phyloP scores from a whole-genome alignment of 2,797 vertebrate species.

The Malurus splendens region DNA sequence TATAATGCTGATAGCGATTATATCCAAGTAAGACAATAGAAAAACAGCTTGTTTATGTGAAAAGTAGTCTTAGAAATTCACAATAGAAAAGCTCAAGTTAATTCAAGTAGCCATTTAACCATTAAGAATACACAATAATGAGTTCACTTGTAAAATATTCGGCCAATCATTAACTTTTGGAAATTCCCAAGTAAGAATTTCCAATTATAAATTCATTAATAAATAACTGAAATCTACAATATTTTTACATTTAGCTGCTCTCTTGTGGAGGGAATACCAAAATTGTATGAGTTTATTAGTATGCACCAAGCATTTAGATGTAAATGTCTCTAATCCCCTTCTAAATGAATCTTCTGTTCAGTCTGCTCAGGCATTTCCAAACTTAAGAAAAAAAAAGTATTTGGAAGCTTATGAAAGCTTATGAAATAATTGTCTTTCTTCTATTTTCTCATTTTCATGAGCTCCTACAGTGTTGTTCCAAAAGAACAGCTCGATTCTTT shows the following conservation, averaged over 20 bases:
- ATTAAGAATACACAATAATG: background rate
- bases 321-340: slow-evolving; percentile 36
- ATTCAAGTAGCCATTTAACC: background rate
- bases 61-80: background rate
- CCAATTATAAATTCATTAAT: background rate
- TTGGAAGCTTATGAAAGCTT: background rate
- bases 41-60: background rate
- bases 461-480: background rate
- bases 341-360: slow-evolving; percentile 54
- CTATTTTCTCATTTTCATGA: background rate
- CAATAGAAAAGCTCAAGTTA: background rate
- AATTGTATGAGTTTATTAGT: slow-evolving; percentile 23
- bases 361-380: slow-evolving; percentile 6
- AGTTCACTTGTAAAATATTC: background rate
- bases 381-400: slow-evolving; percentile 11
- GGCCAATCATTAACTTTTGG: background rate
- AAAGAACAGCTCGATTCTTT: background rate
- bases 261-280: background rate
- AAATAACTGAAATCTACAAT: background rate
- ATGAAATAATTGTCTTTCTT: background rate
- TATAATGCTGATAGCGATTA: background rate
- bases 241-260: background rate
- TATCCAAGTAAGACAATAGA: background rate
- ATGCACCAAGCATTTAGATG: slow-evolving; percentile 27
- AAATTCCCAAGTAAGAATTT: background rate